Evolutionary conservation across 1,140 invertebrate genomes (phyloP).

Genomic region (Reticulitermes speratus): DNA sequence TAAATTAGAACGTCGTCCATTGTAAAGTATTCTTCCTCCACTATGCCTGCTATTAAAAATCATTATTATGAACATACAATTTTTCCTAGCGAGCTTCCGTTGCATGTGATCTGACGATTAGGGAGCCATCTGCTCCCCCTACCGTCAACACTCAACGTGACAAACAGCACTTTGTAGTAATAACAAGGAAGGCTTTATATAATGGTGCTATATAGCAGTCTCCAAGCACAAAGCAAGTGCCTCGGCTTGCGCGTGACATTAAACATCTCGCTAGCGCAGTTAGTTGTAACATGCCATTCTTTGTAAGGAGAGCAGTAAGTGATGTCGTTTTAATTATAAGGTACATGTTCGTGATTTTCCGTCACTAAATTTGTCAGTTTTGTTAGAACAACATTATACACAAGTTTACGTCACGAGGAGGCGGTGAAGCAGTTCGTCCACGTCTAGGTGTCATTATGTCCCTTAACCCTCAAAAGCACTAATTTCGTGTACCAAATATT

Average conservation of each 20-base stretch:
- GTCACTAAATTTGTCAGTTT: neutral
- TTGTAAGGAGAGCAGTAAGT: neutral
- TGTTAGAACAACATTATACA: neutral
- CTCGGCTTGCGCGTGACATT: neutral
- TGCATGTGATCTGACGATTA: neutral
- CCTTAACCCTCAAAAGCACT: too few relatives aligned
- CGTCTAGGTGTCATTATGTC: too few relatives aligned
- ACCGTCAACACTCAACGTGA: neutral
- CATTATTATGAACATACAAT: neutral
- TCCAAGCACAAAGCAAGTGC: neutral
- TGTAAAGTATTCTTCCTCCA: neutral
- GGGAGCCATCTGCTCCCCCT: neutral
- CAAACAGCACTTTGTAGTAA: neutral
- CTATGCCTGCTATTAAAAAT: neutral
- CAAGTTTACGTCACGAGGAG: too few relatives aligned
- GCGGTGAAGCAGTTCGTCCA: too few relatives aligned
- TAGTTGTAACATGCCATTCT: neutral
- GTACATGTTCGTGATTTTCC: neutral
- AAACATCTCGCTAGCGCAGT: neutral
- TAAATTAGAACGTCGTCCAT: neutral
- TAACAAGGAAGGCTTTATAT: neutral
- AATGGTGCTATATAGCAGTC: neutral
- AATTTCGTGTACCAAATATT: too few relatives aligned
- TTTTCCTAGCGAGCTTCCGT: neutral
- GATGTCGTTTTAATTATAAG: neutral